Base-by-base conservation (phyloP, 2,113 vertebrate genomes). In the Gobiocypris rarus region DNA sequence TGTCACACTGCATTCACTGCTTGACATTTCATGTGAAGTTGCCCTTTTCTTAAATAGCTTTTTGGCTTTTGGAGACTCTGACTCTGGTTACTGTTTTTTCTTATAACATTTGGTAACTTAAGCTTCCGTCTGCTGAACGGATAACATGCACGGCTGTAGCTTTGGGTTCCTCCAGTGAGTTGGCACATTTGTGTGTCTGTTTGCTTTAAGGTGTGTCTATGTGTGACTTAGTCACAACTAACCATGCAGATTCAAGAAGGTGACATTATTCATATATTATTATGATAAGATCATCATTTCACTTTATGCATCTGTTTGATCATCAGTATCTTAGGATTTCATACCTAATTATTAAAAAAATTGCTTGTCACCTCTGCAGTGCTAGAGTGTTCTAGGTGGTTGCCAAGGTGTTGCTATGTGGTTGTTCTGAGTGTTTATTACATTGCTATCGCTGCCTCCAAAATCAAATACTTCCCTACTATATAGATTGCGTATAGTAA, bases 81-180 rank as follows among this genome's bases (percentile, higher is more conserved):
- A 86, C n/a, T n/a, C n/a, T 86, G 89, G 89, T 76, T 54, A 15
- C 52, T 54, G 82, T 73, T 48, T 63, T 71, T 85, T 77, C 89
- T 90, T 90, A 87, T 83, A 89, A 86, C 81, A 3, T 5, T 83
- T 85, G 48, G 7, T 48, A 75, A 50, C 63, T 90, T 83, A 89
- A 85, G 6, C 75, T 41, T 75, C 48, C 17, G 9, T 75, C 74
- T 56, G 74, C 34, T 34, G 38, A 43, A n/a, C 38, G 0, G 69
- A 71, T 71, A 45, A 45, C 22, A 73, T 6, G 14, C 43, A 69
- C 17, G 4, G 22, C 56, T 9, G 34, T 9, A 17, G 54, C 75
- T 78, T 59, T 78, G 54, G 11, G 41, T 80, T 50, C 15, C 24
- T 50, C 14, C 1, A 58, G 79, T 70, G 28, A 43, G 0, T 3